A percentile compares a stretch with the other conserved stretches of the same genome.
Conservation (phyloP, 2,113 vertebrate genomes). For the Mirza zaza region DNA sequence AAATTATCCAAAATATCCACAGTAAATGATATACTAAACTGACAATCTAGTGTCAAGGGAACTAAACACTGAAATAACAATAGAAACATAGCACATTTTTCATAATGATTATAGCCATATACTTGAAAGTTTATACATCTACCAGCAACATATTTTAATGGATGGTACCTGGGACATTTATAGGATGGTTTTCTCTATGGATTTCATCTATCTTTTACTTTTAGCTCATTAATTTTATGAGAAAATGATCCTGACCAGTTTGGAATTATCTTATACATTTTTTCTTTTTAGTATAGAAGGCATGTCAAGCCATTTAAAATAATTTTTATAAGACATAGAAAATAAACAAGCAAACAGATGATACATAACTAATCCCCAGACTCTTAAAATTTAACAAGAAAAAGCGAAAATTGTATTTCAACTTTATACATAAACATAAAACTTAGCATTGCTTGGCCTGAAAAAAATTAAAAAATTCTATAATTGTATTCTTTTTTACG, state of each 20-base stretch:
- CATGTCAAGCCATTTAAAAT: background rate
- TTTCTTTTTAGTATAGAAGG: background rate
- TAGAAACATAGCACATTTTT: background rate
- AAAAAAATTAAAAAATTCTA: background rate
- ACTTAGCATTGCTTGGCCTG: background rate
- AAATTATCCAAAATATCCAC: background rate
- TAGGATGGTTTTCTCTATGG: background rate
- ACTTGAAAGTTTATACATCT: background rate
- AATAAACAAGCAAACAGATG: background rate
- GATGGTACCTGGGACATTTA: background rate
- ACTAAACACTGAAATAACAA: background rate
- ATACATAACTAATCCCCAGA: background rate
- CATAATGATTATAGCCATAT: background rate
- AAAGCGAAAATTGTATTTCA: background rate
- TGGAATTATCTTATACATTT: background rate
- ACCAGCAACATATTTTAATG: background rate
- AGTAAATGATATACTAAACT: background rate
- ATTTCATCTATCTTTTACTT: background rate
- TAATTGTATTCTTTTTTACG: background rate
- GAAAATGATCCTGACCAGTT: background rate
- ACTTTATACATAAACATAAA: background rate
- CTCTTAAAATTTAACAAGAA: background rate
- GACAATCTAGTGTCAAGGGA: background rate
- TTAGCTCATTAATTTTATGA: background rate
- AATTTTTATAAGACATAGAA: background rate